Evolutionary conservation across 2,797 vertebrate species (phyloP), one percentile per base, ranked within the genome.

Genomic region (Pyrrhura leucotis): DNA sequence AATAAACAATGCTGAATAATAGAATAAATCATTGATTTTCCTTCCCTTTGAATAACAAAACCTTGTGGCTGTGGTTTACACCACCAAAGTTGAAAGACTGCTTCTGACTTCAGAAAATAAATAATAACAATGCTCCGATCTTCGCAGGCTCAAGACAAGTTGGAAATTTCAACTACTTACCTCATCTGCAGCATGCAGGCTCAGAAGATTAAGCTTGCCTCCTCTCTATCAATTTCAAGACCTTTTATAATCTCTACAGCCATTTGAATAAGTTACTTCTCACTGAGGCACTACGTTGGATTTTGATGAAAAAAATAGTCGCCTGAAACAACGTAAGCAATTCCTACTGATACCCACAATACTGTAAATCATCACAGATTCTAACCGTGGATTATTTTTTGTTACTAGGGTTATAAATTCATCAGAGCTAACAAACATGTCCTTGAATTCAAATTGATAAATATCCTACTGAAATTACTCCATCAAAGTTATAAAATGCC

Each of bases 11-110:
- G 18, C 33, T 83, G 72, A 93, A 85, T 56, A 91, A 87, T 35
- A 39, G 50, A 87, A 87, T 50, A 56, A 95, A 80, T 14, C n/a
- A 74, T 35, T 66, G 76, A 74, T 95, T 91, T 93, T 59, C 44
- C 61, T 68, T 78, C 26, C 44, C 26, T 94, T 53, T 65, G 51
- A 80, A 51, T 68, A 39, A 63, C 40, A 76, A 61, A 73, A 84
- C n/a, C 62, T 83, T 3, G 1, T 65, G 65, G 33, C n/a, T 65
- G 71, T n/a, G 59, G 56, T 80, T 69, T 86, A 56, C 17, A 75
- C 2, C 62, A 59, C 29, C 11, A 1, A 50, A 85, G 44, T 6
- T 31, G 42, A 92, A 94, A 83, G 48, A 59, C 1, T 69, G 35
- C 56, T 84, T 82, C 29, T 51, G 54, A 66, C 59, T 82, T 84